These are phyloP conservation scores for Microcebus ravelobensis DNA, from an alignment of 2,113 vertebrate genomes.

Conservation along the genomic window DNA sequence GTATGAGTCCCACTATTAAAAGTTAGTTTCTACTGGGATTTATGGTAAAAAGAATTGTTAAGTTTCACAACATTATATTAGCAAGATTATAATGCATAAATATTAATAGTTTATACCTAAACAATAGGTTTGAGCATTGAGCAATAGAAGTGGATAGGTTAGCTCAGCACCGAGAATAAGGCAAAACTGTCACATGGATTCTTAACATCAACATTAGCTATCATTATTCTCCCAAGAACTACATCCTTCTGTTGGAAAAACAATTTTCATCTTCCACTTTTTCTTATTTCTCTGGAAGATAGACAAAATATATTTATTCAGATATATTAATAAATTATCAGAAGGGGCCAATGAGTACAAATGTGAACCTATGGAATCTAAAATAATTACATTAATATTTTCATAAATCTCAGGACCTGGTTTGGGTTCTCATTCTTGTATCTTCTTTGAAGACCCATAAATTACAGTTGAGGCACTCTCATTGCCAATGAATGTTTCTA, in stretches of 20 bases:
- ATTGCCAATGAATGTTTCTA: not conserved
- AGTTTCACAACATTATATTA: not conserved
- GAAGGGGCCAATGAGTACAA: not conserved
- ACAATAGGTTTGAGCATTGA: not conserved
- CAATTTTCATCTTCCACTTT: not conserved
- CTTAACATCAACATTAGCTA: not conserved
- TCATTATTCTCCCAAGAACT: not conserved
- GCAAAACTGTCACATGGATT: not conserved
- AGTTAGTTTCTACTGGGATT: not conserved
- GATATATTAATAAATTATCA: not conserved
- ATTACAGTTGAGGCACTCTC: not conserved
- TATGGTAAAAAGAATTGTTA: not conserved
- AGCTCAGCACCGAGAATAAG: not conserved
- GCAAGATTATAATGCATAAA: not conserved
- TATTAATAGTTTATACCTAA: conserved; percentile 42
- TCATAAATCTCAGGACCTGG: not conserved
- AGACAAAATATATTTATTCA: not conserved
- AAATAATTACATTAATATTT: not conserved
- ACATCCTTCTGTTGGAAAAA: not conserved
- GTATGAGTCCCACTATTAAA: not conserved
- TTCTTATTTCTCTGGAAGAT: not conserved
- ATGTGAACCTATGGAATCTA: not conserved
- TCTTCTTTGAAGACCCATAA: not conserved
- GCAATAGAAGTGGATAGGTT: not conserved
- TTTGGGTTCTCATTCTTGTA: not conserved